Conservation (phyloP, 2,113 vertebrate species). For the Rhinolophus ferrumequinum region DNA sequence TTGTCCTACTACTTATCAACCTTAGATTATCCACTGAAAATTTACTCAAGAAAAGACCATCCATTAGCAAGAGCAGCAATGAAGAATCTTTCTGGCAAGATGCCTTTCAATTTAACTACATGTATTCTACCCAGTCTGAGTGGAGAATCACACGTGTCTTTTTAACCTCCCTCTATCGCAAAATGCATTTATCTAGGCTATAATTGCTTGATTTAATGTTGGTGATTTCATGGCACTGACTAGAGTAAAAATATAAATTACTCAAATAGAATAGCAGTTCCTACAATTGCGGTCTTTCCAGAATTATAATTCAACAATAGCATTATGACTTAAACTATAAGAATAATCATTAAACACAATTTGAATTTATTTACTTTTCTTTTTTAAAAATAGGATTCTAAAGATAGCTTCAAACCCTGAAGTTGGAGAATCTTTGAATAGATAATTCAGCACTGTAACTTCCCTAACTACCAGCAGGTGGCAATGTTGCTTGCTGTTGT, state of each 20-base stretch:
- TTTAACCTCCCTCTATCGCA: neutral
- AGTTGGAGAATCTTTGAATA: neutral
- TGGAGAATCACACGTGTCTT: neutral
- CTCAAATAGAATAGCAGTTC: conserved; percentile 4
- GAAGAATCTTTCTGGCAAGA: neutral
- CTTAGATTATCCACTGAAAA: neutral
- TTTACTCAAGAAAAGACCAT: neutral
- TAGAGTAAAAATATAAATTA: conserved; percentile 38
- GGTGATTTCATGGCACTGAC: neutral
- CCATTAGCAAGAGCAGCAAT: neutral
- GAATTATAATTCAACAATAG: conserved; percentile 44
- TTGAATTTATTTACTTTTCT: neutral
- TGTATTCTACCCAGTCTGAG: neutral
- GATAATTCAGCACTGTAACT: neutral
- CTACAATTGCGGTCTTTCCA: neutral
- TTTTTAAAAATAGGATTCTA: neutral
- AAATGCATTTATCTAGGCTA: neutral
- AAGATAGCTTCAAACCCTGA: neutral
- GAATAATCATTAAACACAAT: neutral
- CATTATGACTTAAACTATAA: neutral
- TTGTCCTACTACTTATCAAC: neutral
- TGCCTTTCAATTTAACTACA: conserved; percentile 10
- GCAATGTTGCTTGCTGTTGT: conserved; percentile 13
- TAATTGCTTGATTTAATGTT: conserved; percentile 21
- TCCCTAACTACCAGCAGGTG: conserved; percentile 35